Conservation (phyloP, 2,888 invertebrate species). For the Labia minor region DNA sequence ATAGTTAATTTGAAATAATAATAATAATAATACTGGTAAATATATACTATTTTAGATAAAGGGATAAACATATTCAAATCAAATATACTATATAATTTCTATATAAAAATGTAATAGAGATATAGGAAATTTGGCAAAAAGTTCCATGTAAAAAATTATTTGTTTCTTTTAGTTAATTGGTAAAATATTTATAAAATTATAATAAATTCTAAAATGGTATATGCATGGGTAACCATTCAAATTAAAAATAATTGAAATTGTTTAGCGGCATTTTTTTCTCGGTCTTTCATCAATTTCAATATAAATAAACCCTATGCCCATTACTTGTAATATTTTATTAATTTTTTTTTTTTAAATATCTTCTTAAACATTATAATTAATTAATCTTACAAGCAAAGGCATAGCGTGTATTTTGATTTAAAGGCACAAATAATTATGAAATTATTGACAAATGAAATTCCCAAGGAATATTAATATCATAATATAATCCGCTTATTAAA, state of each 20-base stretch:
- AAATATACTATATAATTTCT: background rate
- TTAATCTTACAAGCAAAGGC: background rate
- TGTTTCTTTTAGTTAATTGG: background rate
- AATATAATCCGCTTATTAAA: background rate
- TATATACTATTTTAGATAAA: background rate
- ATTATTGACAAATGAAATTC: background rate
- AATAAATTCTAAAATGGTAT: conserved; percentile 7
- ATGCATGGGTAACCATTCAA: background rate
- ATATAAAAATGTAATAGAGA: background rate
- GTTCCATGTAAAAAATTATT: background rate
- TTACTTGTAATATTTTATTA: background rate
- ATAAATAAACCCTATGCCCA: background rate
- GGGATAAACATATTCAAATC: background rate
- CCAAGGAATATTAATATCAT: background rate
- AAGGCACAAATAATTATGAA: conserved; percentile 13
- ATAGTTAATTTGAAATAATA: background rate
- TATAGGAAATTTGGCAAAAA: background rate
- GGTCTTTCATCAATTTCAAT: background rate
- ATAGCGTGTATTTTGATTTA: conserved; percentile 6
- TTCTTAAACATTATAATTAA: background rate
- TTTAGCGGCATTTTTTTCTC: background rate
- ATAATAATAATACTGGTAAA: background rate
- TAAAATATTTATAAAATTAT: conserved; percentile 13
- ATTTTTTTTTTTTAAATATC: background rate
- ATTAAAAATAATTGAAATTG: background rate